Evolutionary conservation across 2,888 invertebrate species (phyloP), one percentile per base, ranked within the genome.

Genomic region (Mythimna vitellina): DNA sequence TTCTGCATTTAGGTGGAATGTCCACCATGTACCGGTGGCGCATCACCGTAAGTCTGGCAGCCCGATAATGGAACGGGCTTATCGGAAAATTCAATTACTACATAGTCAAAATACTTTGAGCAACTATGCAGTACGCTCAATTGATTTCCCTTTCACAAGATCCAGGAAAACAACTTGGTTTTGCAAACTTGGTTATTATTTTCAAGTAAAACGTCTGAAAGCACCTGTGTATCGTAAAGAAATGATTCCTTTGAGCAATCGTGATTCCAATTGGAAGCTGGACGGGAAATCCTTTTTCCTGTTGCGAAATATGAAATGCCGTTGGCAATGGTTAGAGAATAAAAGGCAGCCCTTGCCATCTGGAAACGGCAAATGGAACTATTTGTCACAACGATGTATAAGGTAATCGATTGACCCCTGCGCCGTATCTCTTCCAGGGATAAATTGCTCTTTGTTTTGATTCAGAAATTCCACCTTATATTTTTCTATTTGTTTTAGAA

Each of bases 381-480:
- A 92, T 92, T 91, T 92, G 89, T 92, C 90, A 90, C 84, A 77
- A 84, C 80, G 85, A 86, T 86, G 86, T 85, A 78, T 83, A 81
- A 78, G 82, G 89, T 90, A 89, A 91, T 89, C 89, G 89, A 88
- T 90, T 89, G 89, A 87, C 89, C 88, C 85, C 78, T 72, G 84
- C 79, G 49, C 72, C 81, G 80, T 87, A 87, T 87, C 88, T 88
- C 82, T 78, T 81, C 77, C 66, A 51, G 54, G 86, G 81, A 91
- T 88, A 89, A 87, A 90, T 89, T 88, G 86, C 83, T 80, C 82
- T 87, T 87, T 89, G 87, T 89, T 89, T 88, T 86, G 82, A 86
- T 86, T 85, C 80, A 78, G 80, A 80, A 81, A 74, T 65, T 76
- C 62, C 68, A 72, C 77, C 73, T 78, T 81, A 83, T 78, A 84